phyloP scores from a whole-genome alignment of 2,797 vertebrate genomes.

The Potorous gilbertii region DNA sequence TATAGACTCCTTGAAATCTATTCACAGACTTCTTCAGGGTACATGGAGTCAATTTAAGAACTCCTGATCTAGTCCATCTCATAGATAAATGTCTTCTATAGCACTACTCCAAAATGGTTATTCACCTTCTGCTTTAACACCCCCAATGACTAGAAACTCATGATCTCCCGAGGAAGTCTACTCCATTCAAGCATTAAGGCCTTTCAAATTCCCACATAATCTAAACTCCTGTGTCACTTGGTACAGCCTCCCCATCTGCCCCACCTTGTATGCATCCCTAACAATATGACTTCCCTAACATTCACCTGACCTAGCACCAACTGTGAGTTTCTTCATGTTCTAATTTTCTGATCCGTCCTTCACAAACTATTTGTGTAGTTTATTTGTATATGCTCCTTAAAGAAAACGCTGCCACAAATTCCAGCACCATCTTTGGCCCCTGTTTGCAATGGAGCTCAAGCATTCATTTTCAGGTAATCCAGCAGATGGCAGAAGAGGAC shows the following conservation, averaged over 20 bases:
- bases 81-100: not conserved
- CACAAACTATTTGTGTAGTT: not conserved
- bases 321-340: not conserved
- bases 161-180: not conserved
- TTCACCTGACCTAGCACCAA: not conserved
- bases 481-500: slow-evolving; percentile 77
- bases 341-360: slow-evolving; percentile 4
- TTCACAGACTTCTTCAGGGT: not conserved
- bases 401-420: not conserved
- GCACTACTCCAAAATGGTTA: not conserved
- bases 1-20: not conserved
- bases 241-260: not conserved
- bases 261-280: not conserved
- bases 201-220: not conserved
- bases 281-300: not conserved
- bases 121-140: not conserved
- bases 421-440: not conserved
- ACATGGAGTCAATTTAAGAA: not conserved
- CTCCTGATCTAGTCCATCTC: not conserved
- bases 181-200: slow-evolving; percentile 6
- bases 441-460: not conserved
- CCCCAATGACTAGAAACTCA: not conserved
- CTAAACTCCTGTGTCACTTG: not conserved
- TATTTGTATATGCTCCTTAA: not conserved
- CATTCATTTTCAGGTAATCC: slow-evolving; percentile 62